Evolutionary conservation across 1,140 invertebrate species (phyloP).

Genomic region (Magallana ariakensis): DNA sequence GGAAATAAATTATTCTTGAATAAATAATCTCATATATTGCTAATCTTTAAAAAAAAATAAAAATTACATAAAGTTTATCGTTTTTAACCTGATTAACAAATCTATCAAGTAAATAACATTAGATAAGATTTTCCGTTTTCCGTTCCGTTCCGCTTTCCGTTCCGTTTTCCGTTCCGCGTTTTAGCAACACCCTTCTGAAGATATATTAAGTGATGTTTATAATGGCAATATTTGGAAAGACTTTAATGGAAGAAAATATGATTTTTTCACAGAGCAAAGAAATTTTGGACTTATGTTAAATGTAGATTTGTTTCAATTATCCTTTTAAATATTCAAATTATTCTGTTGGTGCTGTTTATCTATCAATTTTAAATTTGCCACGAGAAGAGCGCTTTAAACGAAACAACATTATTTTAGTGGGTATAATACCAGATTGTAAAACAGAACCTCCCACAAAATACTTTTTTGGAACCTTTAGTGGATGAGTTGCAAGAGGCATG

Average conservation of each 20-base stretch:
- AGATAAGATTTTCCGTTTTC: too few species aligned
- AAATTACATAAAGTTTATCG: too few species aligned
- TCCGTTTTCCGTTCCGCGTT: too few species aligned
- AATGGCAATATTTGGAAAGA: neutral
- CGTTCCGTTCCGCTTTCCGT: too few species aligned
- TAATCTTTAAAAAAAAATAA: too few species aligned
- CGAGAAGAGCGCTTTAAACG: conserved; percentile 45
- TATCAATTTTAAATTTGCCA: conserved; percentile 31
- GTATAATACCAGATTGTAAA: conserved; percentile 55
- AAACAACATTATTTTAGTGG: conserved; percentile 47
- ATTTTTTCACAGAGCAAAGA: neutral
- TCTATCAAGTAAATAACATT: too few species aligned
- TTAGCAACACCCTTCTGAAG: too few species aligned
- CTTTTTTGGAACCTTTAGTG: conserved; percentile 53
- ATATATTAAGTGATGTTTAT: neutral
- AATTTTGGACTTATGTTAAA: conserved; percentile 31
- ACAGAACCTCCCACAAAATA: conserved; percentile 50
- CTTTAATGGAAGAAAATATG: neutral
- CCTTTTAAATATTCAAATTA: conserved; percentile 21
- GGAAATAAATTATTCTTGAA: too few species aligned
- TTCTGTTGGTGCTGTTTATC: neutral
- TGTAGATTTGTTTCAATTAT: conserved; percentile 36
- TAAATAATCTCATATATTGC: too few species aligned
- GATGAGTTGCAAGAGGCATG: conserved; percentile 51
- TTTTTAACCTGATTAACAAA: too few species aligned